A percentile compares a stretch with the other conserved stretches of the same genome.
These are phyloP conservation scores for Sinocyclocheilus anshuiensis DNA, from an alignment of 2,113 vertebrate genomes.

Conservation along the genomic window DNA sequence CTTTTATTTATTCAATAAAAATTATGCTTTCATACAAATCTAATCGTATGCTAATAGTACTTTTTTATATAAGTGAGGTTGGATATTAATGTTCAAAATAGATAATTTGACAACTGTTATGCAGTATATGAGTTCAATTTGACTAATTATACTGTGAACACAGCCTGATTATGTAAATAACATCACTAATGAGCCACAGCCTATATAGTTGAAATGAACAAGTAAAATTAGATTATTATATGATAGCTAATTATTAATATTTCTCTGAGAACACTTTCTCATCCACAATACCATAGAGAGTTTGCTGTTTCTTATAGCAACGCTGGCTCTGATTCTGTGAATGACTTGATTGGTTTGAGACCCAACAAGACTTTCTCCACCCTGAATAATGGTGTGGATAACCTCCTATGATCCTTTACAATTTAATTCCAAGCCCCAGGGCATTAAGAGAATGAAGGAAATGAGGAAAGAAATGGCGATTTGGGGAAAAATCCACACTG, in stretches of 20 bases:
- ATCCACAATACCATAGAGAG: neutral
- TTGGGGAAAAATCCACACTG: slow-evolving; percentile 20
- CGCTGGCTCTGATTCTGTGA: neutral
- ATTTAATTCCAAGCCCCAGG: neutral
- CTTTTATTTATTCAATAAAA: neutral
- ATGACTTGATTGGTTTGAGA: neutral
- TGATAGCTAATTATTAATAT: neutral
- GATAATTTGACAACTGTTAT: neutral
- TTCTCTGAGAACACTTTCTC: neutral
- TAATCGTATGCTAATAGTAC: neutral
- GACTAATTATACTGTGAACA: neutral
- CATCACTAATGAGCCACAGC: neutral
- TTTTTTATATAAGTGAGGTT: neutral
- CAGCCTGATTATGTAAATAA: neutral
- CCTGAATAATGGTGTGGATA: neutral
- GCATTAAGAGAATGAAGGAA: neutral
- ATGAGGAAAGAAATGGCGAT: neutral
- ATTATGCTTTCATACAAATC: neutral
- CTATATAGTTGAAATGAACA: neutral
- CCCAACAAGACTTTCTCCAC: neutral
- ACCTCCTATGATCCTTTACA: neutral
- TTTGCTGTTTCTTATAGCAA: neutral
- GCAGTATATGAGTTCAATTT: neutral
- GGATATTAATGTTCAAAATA: neutral
- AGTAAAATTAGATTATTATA: neutral